phyloP scores from a whole-genome alignment of 2,797 vertebrate genomes.

The Dicrostonyx torquatus region DNA sequence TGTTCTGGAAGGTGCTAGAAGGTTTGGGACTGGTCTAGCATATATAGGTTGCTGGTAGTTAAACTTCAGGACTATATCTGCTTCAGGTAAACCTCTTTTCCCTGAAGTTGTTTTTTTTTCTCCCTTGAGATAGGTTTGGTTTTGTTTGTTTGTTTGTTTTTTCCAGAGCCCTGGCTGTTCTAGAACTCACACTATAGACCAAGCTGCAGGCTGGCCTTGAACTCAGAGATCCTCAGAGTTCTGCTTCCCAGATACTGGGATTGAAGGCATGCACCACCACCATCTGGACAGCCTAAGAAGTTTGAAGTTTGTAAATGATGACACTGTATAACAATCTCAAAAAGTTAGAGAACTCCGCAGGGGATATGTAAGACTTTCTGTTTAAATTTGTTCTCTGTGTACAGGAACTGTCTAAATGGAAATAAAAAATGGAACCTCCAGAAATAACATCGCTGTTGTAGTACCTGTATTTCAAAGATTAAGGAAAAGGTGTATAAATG shows the following conservation, averaged over 20 bases:
- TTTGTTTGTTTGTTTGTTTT: too few relatives aligned
- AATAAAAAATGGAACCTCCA: neutral
- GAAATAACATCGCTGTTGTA: neutral
- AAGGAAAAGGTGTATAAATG: neutral
- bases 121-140: too few relatives aligned
- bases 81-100: neutral
- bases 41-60: neutral
- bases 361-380: neutral
- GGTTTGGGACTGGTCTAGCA: neutral
- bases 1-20: neutral
- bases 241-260: neutral
- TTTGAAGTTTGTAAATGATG: neutral
- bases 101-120: too few relatives aligned
- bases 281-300: neutral
- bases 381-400: neutral
- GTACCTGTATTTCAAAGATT: neutral
- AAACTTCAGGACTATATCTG: neutral
- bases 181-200: neutral
- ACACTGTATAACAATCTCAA: neutral
- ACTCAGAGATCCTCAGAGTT: neutral
- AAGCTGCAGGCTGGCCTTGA: neutral
- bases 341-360: neutral
- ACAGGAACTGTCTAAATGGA: neutral
- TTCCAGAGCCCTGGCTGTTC: neutral
- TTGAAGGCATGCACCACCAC: neutral